phyloP scores from a whole-genome alignment of 2,113 vertebrate species.

The Lasiurus borealis region DNA sequence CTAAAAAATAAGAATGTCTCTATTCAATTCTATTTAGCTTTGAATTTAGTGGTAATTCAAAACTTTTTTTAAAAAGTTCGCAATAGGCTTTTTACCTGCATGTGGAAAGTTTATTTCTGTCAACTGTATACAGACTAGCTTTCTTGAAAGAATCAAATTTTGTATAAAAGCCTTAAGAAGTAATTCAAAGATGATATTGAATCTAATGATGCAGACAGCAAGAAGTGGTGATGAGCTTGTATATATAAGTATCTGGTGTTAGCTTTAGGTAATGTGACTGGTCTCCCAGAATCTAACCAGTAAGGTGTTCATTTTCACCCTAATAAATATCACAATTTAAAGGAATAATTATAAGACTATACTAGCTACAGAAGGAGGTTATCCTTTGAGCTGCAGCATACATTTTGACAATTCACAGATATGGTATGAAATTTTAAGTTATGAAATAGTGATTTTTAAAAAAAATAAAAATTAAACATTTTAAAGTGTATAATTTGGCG shows the following conservation, averaged over 20 bases:
- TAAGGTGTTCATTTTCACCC: background rate
- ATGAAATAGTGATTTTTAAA: background rate
- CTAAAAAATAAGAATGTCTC: constrained; percentile 28
- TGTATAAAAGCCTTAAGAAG: background rate
- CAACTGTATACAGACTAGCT: background rate
- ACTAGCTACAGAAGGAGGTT: background rate
- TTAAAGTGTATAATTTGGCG: background rate
- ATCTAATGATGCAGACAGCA: background rate
- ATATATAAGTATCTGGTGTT: background rate
- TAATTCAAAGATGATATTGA: background rate
- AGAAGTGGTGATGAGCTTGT: background rate
- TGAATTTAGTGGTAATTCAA: constrained; percentile 1
- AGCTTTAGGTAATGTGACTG: background rate
- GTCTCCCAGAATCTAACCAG: background rate
- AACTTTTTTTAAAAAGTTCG: background rate
- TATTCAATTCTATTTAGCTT: background rate
- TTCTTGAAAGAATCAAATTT: constrained; percentile 42
- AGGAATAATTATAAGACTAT: background rate
- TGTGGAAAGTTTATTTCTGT: background rate
- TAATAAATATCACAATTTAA: background rate
- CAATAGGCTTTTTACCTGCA: constrained; percentile 52
- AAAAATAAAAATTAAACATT: constrained; percentile 27
- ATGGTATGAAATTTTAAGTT: background rate
- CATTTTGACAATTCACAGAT: background rate
- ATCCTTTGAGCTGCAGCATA: constrained; percentile 3